Evolutionary conservation across 2,797 vertebrate genomes (phyloP).

Genomic region (Fratercula arctica): DNA sequence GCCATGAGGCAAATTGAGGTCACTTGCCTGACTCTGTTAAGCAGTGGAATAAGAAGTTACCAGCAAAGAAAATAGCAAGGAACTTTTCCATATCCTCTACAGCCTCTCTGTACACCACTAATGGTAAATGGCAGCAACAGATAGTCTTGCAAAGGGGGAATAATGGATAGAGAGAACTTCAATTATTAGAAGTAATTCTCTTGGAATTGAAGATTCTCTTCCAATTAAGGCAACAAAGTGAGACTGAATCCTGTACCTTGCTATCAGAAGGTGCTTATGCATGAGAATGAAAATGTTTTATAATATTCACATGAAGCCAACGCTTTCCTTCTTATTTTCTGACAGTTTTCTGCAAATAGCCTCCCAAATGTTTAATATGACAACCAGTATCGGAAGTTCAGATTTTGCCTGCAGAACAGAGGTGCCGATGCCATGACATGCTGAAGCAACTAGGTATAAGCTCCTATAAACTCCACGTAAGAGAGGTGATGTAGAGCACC

Average conservation of each 20-base stretch:
- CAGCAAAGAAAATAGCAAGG: neutral
- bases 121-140: neutral
- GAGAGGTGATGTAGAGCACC: neutral
- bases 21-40: neutral
- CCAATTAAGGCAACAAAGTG: neutral
- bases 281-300: neutral
- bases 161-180: neutral
- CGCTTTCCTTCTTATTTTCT: neutral
- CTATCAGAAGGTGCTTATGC: neutral
- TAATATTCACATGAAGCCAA: neutral
- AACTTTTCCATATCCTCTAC: neutral
- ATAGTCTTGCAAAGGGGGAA: neutral
- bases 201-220: neutral
- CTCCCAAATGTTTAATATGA: neutral
- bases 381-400: neutral
- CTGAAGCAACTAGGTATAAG: neutral
- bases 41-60: neutral
- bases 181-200: neutral
- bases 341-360: neutral
- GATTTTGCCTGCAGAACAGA: neutral
- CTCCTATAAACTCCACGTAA: neutral
- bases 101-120: neutral
- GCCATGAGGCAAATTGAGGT: neutral
- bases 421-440: neutral
- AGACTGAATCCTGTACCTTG: neutral